Conservation (phyloP, 1,140 invertebrate species). For the Gerris buenoi region DNA sequence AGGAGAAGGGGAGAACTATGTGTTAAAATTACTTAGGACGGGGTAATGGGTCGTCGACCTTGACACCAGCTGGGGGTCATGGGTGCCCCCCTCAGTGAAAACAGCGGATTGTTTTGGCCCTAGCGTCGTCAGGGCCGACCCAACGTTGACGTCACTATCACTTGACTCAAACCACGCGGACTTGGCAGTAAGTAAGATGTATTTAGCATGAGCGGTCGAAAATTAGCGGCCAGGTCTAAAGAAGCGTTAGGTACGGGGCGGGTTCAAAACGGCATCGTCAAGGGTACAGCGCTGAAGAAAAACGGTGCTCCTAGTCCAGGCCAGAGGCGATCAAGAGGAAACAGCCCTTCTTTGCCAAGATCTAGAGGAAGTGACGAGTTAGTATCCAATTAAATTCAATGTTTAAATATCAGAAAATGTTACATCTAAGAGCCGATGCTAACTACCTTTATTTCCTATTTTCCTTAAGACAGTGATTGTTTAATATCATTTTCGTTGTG, state of each 20-base stretch:
- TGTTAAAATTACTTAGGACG: neutral
- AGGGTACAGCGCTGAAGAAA: slow-evolving; percentile 4
- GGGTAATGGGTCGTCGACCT: neutral
- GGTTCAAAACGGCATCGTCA: neutral
- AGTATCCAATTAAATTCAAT: slow-evolving; percentile 19
- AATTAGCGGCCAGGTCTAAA: slow-evolving; percentile 2
- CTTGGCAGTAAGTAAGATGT: neutral
- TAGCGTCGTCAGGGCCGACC: slow-evolving; percentile 18
- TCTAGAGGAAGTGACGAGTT: slow-evolving; percentile 31
- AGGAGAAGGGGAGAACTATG: too few relatives aligned
- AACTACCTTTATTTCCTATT: too few relatives aligned
- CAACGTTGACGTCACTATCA: neutral
- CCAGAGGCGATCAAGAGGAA: slow-evolving; percentile 24
- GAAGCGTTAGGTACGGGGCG: neutral
- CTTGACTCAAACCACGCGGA: neutral
- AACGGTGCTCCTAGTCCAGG: slow-evolving; percentile 20
- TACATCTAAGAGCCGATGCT: too few relatives aligned
- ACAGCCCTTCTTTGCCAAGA: slow-evolving; percentile 23
- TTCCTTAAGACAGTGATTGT: too few relatives aligned
- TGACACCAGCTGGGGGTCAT: neutral
- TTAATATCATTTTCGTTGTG: too few relatives aligned
- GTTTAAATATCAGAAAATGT: too few relatives aligned
- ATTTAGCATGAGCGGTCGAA: neutral
- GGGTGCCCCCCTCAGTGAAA: neutral
- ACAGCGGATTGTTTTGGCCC: neutral